A percentile compares a stretch with the other conserved stretches of the same genome.
phyloP scores from a whole-genome alignment of 2,797 vertebrate species.

The Halcyon leucocephala region DNA sequence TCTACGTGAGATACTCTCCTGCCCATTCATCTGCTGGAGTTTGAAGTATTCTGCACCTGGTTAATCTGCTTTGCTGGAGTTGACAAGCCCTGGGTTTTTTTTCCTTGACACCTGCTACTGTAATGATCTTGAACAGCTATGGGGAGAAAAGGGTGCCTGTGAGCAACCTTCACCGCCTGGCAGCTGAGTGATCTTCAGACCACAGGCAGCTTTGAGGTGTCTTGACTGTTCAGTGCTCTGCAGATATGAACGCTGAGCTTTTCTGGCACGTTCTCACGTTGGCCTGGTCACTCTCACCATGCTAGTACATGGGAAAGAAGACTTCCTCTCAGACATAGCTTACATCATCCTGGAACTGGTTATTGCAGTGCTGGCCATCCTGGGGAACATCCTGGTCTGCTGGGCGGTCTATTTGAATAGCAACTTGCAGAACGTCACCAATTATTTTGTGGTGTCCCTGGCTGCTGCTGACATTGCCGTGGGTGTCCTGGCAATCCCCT shows the following conservation, averaged over 20 bases:
- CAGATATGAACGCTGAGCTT: slow-evolving; percentile 90
- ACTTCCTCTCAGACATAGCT: slow-evolving; percentile 61
- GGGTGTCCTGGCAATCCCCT: slow-evolving; percentile 93
- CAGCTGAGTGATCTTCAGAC: not conserved
- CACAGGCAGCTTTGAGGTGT: slow-evolving; percentile 30
- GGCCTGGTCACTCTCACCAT: slow-evolving; percentile 80
- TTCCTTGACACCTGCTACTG: not conserved
- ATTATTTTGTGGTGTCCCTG: slow-evolving; percentile 95
- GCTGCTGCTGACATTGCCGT: slow-evolving; percentile 95
- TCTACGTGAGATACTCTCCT: not conserved
- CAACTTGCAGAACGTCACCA: slow-evolving; percentile 96
- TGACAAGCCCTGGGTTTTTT: not conserved
- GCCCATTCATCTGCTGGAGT: not conserved
- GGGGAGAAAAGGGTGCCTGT: not conserved
- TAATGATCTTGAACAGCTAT: not conserved
- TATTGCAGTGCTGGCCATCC: slow-evolving; percentile 89
- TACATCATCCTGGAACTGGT: slow-evolving; percentile 93
- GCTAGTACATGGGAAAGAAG: slow-evolving; percentile 69
- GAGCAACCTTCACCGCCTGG: not conserved
- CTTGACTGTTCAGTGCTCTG: slow-evolving; percentile 69
- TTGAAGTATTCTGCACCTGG: not conserved
- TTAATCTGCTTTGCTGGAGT: not conserved
- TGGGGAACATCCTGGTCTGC: slow-evolving; percentile 95
- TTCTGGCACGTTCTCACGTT: slow-evolving; percentile 63
- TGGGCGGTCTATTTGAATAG: slow-evolving; percentile 95